Evolutionary conservation across 1,140 invertebrate species (phyloP), one percentile per base, ranked within the genome.

Genomic region (Phymastichus coffea): DNA sequence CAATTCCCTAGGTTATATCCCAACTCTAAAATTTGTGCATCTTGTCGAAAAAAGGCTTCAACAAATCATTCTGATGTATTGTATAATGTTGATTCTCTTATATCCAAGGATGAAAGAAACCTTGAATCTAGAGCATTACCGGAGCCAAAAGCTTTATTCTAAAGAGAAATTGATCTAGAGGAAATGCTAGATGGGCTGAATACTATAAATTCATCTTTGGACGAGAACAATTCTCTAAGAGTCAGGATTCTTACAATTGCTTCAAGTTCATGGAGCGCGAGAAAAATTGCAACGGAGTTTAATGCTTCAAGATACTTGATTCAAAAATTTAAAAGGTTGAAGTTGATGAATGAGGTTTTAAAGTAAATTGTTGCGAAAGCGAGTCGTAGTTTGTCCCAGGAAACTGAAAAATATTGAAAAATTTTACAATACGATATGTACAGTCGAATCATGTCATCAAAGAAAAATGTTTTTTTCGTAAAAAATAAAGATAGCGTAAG

Each of bases 21-120:
- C 37, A 17, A 40, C 37, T 40, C 15, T 15, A 40, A 17, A 40
- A 40, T 40, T 40, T 20, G 37, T 40, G 37, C 37, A 2, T 14
- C 37, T 40, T 40, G n/a, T 8, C 37, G 37, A 40, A 40, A 40
- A 40, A 40, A 40, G n/a, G n/a, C 37, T 15, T 15, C n/a, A 2
- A 51, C 48, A 51, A 20, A 4, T 35, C 19, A 8, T 52, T 52
- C 20, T 19, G 17, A 19, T 52, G 4, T 20, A 37, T 52, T 20
- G 17, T 19, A 26, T 49, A 54, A 14, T 52, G 47, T 43, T 54
- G 26, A 28, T 30, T 49, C 7, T 49, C 6, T 8, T 49, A 40
- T 40, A 19, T 40, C 37, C 37, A 40, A 40, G 37, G 37, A 40
- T 40, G 37, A 40, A 40, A 17, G 8, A 40, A 40, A 40, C 37